These are phyloP conservation scores for Homarus gammarus DNA, from an alignment of 2,888 invertebrate species.

Conservation along the genomic window DNA sequence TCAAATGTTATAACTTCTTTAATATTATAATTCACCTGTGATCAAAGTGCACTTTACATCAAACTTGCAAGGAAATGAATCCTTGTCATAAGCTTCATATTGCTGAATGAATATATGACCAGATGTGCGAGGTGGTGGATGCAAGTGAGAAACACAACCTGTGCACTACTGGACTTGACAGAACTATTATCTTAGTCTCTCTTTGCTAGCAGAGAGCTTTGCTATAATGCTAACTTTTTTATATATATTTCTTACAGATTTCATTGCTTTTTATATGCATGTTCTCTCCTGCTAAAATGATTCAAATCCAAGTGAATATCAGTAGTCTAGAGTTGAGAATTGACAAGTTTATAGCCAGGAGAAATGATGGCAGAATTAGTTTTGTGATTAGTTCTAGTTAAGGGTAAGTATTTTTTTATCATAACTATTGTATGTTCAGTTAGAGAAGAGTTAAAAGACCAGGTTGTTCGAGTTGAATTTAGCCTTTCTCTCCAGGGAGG, in stretches of 20 bases:
- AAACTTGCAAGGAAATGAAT: conserved; percentile 36
- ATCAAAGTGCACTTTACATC: conserved; percentile 72
- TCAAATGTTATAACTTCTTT: conserved; percentile 42
- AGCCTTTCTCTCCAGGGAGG: too few species aligned
- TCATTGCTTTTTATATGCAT: conserved; percentile 15
- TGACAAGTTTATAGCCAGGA: background rate
- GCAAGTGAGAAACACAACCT: conserved; percentile 59
- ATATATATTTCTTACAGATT: background rate
- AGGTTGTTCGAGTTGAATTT: too few species aligned
- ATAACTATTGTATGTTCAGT: background rate
- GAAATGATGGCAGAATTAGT: background rate
- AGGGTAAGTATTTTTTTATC: background rate
- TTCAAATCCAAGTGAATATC: background rate
- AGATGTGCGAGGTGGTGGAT: conserved; percentile 39
- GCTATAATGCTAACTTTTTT: conserved; percentile 45
- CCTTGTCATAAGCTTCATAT: conserved; percentile 44
- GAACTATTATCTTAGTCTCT: conserved; percentile 38
- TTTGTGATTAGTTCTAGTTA: background rate
- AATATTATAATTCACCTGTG: conserved; percentile 70
- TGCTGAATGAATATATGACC: conserved; percentile 11
- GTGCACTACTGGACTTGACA: conserved; percentile 33
- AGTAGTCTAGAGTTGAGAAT: background rate
- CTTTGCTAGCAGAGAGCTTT: conserved; percentile 45
- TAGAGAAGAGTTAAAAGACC: too few species aligned
- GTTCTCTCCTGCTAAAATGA: background rate